These are phyloP conservation scores for Bombus huntii DNA, from an alignment of 1,140 invertebrate species.

Conservation along the genomic window DNA sequence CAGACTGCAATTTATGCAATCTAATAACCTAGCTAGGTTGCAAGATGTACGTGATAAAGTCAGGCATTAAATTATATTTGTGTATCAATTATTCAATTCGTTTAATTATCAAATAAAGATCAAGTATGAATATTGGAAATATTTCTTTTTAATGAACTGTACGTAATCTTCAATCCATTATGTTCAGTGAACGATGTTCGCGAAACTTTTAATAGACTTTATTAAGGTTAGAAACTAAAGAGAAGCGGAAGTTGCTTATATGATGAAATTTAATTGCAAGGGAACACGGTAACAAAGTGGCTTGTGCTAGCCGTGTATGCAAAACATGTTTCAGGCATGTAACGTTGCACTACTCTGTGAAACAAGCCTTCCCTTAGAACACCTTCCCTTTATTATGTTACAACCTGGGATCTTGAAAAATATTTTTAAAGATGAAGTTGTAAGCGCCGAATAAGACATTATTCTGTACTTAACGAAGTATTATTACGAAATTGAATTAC, in stretches of 20 bases:
- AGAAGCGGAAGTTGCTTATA: background rate
- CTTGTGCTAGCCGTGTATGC: background rate
- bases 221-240: background rate
- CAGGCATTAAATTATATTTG: background rate
- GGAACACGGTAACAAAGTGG: background rate
- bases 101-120: background rate
- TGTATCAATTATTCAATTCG: background rate
- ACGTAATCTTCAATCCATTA: background rate
- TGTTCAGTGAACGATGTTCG: background rate
- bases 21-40: background rate
- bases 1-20: constrained; percentile 2
- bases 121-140: background rate
- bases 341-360: background rate
- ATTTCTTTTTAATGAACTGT: background rate
- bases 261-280: constrained; percentile 8
- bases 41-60: background rate
- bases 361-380: background rate
- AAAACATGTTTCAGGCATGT: background rate
- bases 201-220: background rate
- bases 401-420: background rate
- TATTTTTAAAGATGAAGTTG: background rate
- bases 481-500: background rate
- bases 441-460: background rate
- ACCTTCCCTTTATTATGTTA: background rate
- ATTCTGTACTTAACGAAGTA: background rate